Evolutionary conservation across 2,113 vertebrate genomes (phyloP), one percentile per base, ranked within the genome.

Genomic region (Grallaria varia): DNA sequence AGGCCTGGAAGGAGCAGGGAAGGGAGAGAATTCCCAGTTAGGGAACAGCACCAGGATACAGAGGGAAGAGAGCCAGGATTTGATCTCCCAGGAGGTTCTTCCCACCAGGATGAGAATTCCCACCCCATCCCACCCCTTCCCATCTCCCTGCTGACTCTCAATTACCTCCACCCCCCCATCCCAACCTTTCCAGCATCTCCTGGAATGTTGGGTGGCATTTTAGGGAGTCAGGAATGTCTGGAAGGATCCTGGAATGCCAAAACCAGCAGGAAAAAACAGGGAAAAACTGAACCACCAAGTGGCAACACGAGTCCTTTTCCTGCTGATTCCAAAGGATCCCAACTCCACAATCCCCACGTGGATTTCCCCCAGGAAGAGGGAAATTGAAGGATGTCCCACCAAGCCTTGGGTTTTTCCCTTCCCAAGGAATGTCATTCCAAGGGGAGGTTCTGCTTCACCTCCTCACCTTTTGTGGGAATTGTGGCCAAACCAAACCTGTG

Each of bases 381-480:
- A 47, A n/a, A 44, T 10, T 31, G 37, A 14, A 44, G 27, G 5
- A 2, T 44, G 39, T 27, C n/a, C 55, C 67, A 23, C 30, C 53
- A 55, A 45, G 45, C 45, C 20, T 45, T 10, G 20, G 33, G 30
- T 27, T 25, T 22, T 18, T 17, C 5, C 14, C 22, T 23, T 21
- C 14, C 50, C 18, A 12, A 25, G 55, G 3, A 15, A 18, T 40
- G 31, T 33, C 27, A 8, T 40, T 62, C 58, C 58, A 16, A 0
- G 25, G 50, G 5, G 21, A 4, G 37, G 33, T 17, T 80, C 76
- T 84, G 63, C n/a, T 53, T 45, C 39, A 30, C 13, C 63, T 40
- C 86, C 97, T 97, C 97, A 98, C 98, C 98, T 98, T 98, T 98
- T 62, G 98, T 73, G 20, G 98, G 68, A 82, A 97, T 96, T 14